A percentile compares a stretch with the other conserved stretches of the same genome.
phyloP scores from a whole-genome alignment of 2,797 vertebrate genomes.

The Melopsittacus undulatus region DNA sequence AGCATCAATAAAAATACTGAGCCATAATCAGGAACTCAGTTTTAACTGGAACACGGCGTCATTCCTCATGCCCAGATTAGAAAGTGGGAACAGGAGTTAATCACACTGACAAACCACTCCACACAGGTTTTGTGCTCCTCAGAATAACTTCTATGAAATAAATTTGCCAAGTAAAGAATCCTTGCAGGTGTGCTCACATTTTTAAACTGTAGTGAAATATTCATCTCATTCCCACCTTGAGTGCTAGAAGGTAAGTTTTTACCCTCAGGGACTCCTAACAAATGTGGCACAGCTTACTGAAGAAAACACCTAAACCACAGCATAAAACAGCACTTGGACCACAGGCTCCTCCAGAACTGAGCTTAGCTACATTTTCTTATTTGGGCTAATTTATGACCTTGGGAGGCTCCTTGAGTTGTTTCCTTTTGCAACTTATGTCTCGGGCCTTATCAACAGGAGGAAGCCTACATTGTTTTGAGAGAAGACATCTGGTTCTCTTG shows the following conservation, averaged over 20 bases:
- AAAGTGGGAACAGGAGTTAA: background rate
- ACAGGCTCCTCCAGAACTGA: background rate
- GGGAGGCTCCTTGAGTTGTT: background rate
- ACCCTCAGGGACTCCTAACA: background rate
- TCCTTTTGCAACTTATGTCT: background rate
- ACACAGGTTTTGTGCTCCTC: background rate
- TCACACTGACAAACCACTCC: background rate
- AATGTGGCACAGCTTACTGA: background rate
- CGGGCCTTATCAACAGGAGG: background rate
- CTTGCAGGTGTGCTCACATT: background rate
- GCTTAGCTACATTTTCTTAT: background rate
- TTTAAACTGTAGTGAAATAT: background rate
- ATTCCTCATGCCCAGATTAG: background rate
- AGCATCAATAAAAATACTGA: background rate
- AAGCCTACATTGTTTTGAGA: background rate
- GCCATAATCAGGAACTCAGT: background rate
- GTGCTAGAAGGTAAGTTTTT: background rate
- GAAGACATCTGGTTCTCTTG: background rate
- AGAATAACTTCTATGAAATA: background rate
- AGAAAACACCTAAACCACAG: background rate
- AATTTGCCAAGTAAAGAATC: background rate
- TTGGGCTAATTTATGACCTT: background rate
- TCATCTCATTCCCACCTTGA: background rate
- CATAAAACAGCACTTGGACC: background rate
- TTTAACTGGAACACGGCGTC: background rate